Conservation (phyloP, 2,113 vertebrate species). For the Microtus ochrogaster region DNA sequence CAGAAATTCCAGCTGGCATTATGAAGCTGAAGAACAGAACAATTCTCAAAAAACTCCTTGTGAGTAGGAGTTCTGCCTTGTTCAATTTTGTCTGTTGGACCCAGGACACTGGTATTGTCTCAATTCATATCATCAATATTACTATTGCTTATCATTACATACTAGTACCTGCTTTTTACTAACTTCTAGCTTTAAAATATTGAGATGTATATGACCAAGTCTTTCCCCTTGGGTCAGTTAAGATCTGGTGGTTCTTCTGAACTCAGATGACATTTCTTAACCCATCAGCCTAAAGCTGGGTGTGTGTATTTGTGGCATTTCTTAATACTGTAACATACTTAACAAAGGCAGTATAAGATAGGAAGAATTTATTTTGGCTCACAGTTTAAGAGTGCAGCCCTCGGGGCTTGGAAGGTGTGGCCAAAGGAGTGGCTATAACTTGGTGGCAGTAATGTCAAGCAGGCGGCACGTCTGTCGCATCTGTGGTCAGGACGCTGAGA, state of each 20-base stretch:
- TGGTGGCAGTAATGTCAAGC: not conserved
- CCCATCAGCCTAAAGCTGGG: not conserved
- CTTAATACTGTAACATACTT: not conserved
- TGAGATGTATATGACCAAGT: not conserved
- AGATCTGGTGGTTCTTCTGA: not conserved
- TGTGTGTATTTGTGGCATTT: not conserved
- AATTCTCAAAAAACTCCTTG: not conserved
- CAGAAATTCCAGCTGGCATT: not conserved
- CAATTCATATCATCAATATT: not conserved
- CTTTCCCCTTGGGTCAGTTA: not conserved
- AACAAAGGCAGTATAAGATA: not conserved
- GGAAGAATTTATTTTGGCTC: not conserved
- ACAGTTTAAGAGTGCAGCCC: not conserved
- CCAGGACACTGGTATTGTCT: not conserved
- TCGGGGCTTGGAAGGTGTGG: rapidly evolving
- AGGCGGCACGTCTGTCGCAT: not conserved
- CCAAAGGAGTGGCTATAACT: not conserved
- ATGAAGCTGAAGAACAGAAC: not conserved
- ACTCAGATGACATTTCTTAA: not conserved
- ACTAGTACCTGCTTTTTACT: not conserved
- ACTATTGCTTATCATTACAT: not conserved
- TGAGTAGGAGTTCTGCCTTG: slow-evolving; percentile 39
- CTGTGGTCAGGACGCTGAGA: not conserved
- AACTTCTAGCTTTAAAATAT: not conserved
- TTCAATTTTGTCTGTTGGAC: slow-evolving; percentile 28